A percentile compares a stretch with the other conserved stretches of the same genome.
Evolutionary conservation across 2,888 invertebrate species (phyloP).

Genomic region (Aspidiotus destructor): DNA sequence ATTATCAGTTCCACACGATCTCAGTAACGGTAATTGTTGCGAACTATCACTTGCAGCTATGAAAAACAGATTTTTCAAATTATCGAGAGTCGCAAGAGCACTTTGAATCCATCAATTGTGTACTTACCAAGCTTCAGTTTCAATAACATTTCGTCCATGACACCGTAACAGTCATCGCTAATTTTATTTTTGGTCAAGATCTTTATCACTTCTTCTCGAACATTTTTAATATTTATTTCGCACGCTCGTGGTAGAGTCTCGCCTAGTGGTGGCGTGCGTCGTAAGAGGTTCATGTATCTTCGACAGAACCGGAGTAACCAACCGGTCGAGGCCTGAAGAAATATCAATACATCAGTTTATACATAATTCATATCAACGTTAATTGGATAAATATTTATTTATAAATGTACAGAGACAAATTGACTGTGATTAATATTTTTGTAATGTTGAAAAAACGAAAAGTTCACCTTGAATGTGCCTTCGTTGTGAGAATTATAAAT

Average conservation of each 20-base stretch:
- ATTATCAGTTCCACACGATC: constrained; percentile 14
- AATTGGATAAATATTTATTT: background rate
- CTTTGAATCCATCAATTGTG: no score
- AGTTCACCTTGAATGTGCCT: constrained; percentile 13
- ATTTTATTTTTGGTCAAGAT: background rate
- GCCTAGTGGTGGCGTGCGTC: constrained; percentile 7
- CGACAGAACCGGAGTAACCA: constrained; percentile 20
- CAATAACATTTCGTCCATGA: constrained; percentile 19
- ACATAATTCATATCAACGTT: background rate
- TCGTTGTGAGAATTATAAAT: constrained; percentile 11
- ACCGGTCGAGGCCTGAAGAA: constrained; percentile 16
- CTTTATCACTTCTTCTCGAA: background rate
- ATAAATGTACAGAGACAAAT: background rate
- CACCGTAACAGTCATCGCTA: background rate
- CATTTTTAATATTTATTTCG: constrained; percentile 9
- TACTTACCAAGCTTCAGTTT: constrained; percentile 4
- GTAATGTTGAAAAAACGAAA: no score
- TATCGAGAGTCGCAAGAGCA: no score
- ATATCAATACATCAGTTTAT: no score
- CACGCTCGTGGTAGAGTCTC: background rate
- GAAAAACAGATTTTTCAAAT: no score
- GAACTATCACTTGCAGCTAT: no score
- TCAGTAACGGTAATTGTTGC: background rate
- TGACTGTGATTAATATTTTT: background rate
- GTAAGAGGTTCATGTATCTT: constrained; percentile 16